Percentiles rank a stretch among this genome's conserved stretches.
Conservation (phyloP, 2,888 invertebrate genomes). For the Drosophila kokeensis region DNA sequence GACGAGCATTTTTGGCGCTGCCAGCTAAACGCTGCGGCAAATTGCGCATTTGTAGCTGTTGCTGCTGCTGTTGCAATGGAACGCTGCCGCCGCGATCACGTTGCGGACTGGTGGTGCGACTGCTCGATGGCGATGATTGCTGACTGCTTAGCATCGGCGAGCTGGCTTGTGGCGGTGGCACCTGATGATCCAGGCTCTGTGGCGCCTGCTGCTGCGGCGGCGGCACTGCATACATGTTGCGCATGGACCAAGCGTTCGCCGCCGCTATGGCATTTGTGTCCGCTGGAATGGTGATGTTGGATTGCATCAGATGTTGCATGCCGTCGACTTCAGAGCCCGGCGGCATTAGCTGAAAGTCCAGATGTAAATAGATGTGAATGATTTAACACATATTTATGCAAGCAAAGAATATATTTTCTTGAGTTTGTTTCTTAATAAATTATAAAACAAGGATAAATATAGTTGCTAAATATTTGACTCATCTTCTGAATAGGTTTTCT, state of each 20-base stretch:
- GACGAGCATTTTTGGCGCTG: conserved; percentile 79
- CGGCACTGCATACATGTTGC: conserved; percentile 60
- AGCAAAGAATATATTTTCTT: not conserved
- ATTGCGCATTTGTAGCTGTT: conserved; percentile 75
- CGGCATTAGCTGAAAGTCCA: conserved; percentile 76
- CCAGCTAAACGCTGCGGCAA: conserved; percentile 77
- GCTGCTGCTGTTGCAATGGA: conserved; percentile 62
- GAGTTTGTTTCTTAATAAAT: not conserved
- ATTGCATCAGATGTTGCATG: conserved; percentile 83
- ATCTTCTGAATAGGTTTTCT: not conserved
- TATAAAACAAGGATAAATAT: not conserved
- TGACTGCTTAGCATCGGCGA: conserved; percentile 90
- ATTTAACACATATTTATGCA: not conserved
- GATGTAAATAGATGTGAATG: not conserved
- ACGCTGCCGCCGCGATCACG: conserved; percentile 76
- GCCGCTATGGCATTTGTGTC: conserved; percentile 76
- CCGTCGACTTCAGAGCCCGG: conserved; percentile 82
- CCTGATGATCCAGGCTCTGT: conserved; percentile 69
- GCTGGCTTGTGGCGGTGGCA: conserved; percentile 86
- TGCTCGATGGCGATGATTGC: conserved; percentile 91
- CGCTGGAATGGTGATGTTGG: conserved; percentile 84
- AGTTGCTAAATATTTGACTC: not conserved
- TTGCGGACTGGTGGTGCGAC: conserved; percentile 89
- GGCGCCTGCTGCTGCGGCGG: conserved; percentile 47
- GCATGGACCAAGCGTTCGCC: conserved; percentile 75